Base-by-base conservation (phyloP, 2,888 invertebrate species). In the Ectemnius continuus region DNA sequence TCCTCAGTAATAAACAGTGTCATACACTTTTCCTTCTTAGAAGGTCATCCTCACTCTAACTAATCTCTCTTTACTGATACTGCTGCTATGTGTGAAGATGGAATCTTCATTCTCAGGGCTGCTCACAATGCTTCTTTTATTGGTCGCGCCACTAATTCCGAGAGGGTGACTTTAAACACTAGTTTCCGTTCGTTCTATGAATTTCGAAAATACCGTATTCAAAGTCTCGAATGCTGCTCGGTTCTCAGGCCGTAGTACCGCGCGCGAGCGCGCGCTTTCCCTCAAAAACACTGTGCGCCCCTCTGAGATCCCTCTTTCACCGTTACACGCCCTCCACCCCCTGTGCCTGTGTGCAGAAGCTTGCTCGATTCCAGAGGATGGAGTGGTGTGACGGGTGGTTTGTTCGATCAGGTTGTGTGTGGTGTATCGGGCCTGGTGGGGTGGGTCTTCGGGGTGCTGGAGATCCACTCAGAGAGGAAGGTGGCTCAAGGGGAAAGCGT, bases 231-330 rank as follows among this genome's bases (percentile, higher is more conserved):
- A 45, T 48, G 61, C 58, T 48, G 61, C 58, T 60, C 46, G 36
- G 58, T 72, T 75, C n/a, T 58, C 67, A 58, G 75, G 67, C 75
- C 57, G 59, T 8, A 48, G 61, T 75, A 66, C 64, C 58, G 47
- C 66, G 59, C n/a, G n/a, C n/a, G n/a, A n/a, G 67, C 47, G 58
- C 60, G n/a, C 48, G 36, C 36, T 36, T 36, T 36, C 8, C 3
- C 36, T 36, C 36, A 11, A 64, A 69, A 70, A 72, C 80, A 77
- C 75, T 70, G 80, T 70, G 77, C 70, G 80, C 81, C 67, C 68
- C 77, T 80, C 81, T 70, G 69, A 70, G 63, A 77, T 79, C 73
- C 65, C 66, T 70, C 26, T 63, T 60, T 46, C 23, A 11, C 23
- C n/a, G 70, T 48, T 48, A 18, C 62, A 11, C 66, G 36, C 61